Evolutionary conservation across 2,113 vertebrate genomes (phyloP).

Genomic region (Seriola dumerili): DNA sequence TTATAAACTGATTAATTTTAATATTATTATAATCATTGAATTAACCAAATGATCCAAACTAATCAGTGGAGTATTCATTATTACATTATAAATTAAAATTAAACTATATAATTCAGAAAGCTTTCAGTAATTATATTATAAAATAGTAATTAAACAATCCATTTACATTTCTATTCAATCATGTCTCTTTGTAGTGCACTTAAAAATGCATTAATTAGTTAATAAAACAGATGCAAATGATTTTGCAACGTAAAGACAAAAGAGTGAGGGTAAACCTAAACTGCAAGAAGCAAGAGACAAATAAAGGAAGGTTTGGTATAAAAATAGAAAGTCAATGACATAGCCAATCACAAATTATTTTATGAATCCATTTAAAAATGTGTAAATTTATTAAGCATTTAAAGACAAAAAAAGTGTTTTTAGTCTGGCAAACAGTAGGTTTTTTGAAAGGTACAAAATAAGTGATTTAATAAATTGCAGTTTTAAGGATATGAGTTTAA

Average conservation of each 20-base stretch:
- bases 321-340: no score
- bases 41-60: not conserved
- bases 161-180: no score
- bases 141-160: not conserved
- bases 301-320: not conserved
- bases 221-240: not conserved
- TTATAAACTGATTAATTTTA: not conserved
- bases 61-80: not conserved
- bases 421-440: no score
- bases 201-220: not conserved
- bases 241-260: not conserved
- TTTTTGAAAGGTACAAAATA: no score
- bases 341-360: no score
- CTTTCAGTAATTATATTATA: not conserved
- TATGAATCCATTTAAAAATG: no score
- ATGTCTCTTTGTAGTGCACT: not conserved
- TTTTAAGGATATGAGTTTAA: no score
- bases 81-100: not conserved
- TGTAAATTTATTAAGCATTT: no score
- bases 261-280: not conserved
- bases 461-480: no score
- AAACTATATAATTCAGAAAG: not conserved
- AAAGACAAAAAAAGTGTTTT: no score
- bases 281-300: not conserved
- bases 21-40: not conserved